Base-by-base conservation (phyloP, 2,888 invertebrate species). In the Dolomedes plantarius region DNA sequence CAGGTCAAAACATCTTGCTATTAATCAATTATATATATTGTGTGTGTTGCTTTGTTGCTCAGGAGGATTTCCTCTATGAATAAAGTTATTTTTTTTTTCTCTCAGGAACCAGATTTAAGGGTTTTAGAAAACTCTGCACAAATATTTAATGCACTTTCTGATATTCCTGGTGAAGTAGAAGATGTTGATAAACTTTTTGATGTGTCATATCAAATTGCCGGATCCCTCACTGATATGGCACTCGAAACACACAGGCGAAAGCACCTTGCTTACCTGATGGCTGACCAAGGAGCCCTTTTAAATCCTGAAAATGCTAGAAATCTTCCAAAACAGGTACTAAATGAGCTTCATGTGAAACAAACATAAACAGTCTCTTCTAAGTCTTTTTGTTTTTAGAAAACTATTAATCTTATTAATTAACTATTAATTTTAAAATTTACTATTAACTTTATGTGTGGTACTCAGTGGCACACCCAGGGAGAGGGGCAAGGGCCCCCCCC, bases 131-230 rank as follows among this genome's bases (percentile, higher is more conserved):
- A 98, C 92, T 98, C 98, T 0, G 98, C 98, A 13, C 97, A 98
- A 92, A 98, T 99, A 90, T 99, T 99, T 91, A 99, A 98, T 92
- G 96, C 97, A 1, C 93, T 99, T 1, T 98, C 98, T 23, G 97
- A 98, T 91, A 96, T 98, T 90, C 99, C 99, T 56, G 96, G 97
- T 19, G 95, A 95, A 92, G 95, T 98, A 86, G 96, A 97, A 90
- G 97, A 98, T 92, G 96, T 98, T 72, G 96, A 97, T 90, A 94
- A 95, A 88, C 93, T 98, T 36, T 94, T 98, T 89, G 94, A 95
- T 91, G 95, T 95, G 89, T 92, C 95, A 0, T 92, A 94, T 89
- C 94, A 95, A 89, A 94, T 96, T 86, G 95, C 96, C 64, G 95
- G 95, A 32, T 95, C 96, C 0, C 92, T 98, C 76, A 96, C 95